Conservation (phyloP, 1,140 invertebrate genomes). For the Meloidogyne exigua region DNA sequence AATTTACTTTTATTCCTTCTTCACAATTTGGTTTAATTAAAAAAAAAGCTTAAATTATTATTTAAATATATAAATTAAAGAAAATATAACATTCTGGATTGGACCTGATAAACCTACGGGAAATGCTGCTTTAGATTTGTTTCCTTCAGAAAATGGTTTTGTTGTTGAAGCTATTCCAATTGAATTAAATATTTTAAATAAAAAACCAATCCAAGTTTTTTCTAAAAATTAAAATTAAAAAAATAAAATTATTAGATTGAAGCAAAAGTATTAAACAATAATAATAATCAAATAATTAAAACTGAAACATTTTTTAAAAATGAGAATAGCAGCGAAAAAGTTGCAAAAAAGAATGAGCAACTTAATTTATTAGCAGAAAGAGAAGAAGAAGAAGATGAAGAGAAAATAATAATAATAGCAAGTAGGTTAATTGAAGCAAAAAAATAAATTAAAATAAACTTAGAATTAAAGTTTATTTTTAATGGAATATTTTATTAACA, state of each 20-base stretch:
- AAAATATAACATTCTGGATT: slow-evolving; percentile 62
- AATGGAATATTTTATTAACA: not conserved
- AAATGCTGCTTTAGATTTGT: slow-evolving; percentile 41
- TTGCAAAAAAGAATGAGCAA: not conserved
- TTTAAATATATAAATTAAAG: slow-evolving; percentile 40
- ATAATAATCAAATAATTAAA: not conserved
- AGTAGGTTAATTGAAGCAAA: slow-evolving; percentile 4
- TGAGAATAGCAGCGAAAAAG: not conserved
- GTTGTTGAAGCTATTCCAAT: slow-evolving; percentile 49
- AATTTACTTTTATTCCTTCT: slow-evolving; percentile 58
- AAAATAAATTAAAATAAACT: too few species aligned
- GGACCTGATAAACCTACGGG: slow-evolving; percentile 52
- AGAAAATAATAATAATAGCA: slow-evolving; percentile 15
- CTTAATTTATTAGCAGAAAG: slow-evolving; percentile 17
- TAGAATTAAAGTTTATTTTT: too few species aligned
- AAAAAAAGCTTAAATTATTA: slow-evolving; percentile 5
- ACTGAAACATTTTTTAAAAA: not conserved
- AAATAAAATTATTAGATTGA: slow-evolving; percentile 22
- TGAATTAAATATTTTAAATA: slow-evolving; percentile 50
- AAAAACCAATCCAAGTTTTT: slow-evolving; percentile 36
- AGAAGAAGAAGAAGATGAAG: slow-evolving; percentile 31
- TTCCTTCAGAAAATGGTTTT: slow-evolving; percentile 59
- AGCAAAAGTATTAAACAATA: slow-evolving; percentile 11
- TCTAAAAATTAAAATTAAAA: slow-evolving; percentile 2
- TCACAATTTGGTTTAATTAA: slow-evolving; percentile 22